Base-by-base conservation (phyloP, 2,113 vertebrate genomes). In the Cyanoderma ruficeps region DNA sequence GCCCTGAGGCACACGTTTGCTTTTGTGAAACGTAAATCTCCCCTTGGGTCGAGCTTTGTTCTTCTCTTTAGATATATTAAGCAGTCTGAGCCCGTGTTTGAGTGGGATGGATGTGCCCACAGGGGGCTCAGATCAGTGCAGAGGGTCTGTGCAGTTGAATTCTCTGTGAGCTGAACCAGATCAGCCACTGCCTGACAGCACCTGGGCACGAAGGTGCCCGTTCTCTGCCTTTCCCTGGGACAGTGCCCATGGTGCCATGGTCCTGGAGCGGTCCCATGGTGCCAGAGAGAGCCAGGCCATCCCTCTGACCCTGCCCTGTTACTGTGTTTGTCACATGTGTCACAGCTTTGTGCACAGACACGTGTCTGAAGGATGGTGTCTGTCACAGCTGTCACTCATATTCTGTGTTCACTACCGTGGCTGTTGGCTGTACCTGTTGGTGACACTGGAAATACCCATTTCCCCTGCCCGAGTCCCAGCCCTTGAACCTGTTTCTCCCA, bases 291-390 rank as follows among this genome's bases (percentile, higher is more conserved):
- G 42, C 44, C 69, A n/a, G n/a, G 47, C 46, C 7, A 15, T 37
- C 33, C 59, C 78, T 31, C 21, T 20, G 74, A 8, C 1, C 22
- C 84, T 31, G 42, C 9, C 10, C 9, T 6, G 53, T 46, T 31
- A 2, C 19, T 3, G 10, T 25, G 19, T 35, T 83, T 86, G 47
- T 68, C 53, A 16, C 18, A 0, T 9, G 30, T 19, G 44, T 2
- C 5, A 0, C 25, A 33, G 46, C 11, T 60, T 20, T 0, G 0
- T 27, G 15, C 31, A 39, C 47, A 44, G 82, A 30, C 1, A 1
- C 1, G 5, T 10, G 9, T 22, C 39, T 42, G 67, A 24, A n/a
- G 82, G 63, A 7, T 1, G 8, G n/a, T 37, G 56, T 2, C 35
- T 25, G 77, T 53, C 65, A 18, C 67, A 27, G 56, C 30, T 68